Conservation (phyloP, 53 echinoderm and acorn worm species). For the Crossaster papposus region DNA sequence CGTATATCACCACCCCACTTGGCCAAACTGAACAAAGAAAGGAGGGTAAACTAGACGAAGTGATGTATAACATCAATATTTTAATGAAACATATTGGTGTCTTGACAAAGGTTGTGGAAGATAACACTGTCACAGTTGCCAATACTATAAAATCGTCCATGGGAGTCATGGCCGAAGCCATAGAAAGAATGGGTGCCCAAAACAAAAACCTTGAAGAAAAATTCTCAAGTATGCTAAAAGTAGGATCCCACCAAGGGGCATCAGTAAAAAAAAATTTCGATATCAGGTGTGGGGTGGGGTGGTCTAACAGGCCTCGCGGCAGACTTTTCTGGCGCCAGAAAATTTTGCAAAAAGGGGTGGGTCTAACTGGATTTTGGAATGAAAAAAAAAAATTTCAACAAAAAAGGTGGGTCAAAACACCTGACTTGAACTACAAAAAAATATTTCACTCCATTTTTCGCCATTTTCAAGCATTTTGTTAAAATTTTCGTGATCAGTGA, state of each 20-base stretch:
- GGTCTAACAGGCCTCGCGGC: too few species aligned
- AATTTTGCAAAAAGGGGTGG: too few species aligned
- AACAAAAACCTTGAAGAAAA: constrained; percentile 8
- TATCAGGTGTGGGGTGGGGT: too few species aligned
- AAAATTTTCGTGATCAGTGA: too few species aligned
- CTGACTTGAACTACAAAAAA: too few species aligned
- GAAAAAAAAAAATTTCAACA: too few species aligned
- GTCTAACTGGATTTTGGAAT: too few species aligned
- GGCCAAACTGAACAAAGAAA: constrained; percentile 7
- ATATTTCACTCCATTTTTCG: too few species aligned
- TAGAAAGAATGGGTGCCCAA: not conserved
- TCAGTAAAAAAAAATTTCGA: too few species aligned
- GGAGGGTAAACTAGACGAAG: constrained; percentile 14
- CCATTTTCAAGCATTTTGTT: too few species aligned
- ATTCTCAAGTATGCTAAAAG: not conserved
- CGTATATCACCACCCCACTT: not conserved
- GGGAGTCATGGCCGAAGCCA: not conserved
- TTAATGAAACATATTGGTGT: constrained; percentile 7
- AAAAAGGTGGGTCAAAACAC: too few species aligned
- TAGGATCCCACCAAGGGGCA: not conserved
- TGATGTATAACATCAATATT: not conserved
- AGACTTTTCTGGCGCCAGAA: too few species aligned
- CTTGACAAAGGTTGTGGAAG: constrained; percentile 19
- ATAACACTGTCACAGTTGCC: not conserved
- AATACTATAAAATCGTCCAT: not conserved